Conservation (phyloP, 1,140 invertebrate genomes). For the Cotesia vestalis region DNA sequence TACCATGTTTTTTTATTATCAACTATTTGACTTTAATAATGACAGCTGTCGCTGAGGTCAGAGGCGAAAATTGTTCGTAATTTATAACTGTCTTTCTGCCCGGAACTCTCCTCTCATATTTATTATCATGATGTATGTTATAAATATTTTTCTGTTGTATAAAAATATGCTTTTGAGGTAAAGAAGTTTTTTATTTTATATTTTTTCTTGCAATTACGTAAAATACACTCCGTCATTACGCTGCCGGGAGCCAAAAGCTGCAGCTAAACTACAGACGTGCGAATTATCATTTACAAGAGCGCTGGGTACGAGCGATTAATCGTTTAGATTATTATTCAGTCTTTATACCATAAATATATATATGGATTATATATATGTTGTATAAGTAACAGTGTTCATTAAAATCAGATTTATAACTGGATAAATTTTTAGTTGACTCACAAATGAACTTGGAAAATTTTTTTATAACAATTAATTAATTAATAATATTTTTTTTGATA, state of each 20-base stretch:
- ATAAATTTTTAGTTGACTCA: slow-evolving; percentile 38
- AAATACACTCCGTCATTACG: slow-evolving; percentile 25
- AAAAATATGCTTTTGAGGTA: background rate
- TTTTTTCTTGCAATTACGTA: slow-evolving; percentile 4
- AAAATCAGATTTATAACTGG: slow-evolving; percentile 47
- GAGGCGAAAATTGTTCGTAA: background rate
- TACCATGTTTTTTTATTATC: slow-evolving; percentile 22
- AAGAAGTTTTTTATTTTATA: background rate
- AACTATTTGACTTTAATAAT: slow-evolving; percentile 21
- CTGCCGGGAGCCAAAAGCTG: slow-evolving; percentile 17
- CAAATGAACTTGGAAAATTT: background rate
- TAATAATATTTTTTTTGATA: too few relatives aligned
- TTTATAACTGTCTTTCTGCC: too few relatives aligned
- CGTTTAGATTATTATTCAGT: slow-evolving; percentile 43
- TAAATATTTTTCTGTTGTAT: too few relatives aligned
- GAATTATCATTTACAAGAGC: slow-evolving; percentile 43
- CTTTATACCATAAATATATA: slow-evolving; percentile 14
- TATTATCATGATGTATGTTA: too few relatives aligned
- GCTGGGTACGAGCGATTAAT: slow-evolving; percentile 41
- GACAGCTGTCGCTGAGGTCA: slow-evolving; percentile 15
- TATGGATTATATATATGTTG: background rate
- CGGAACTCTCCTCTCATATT: too few relatives aligned
- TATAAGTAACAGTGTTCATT: slow-evolving; percentile 43
- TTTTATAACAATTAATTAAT: background rate
- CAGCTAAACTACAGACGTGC: slow-evolving; percentile 29